Evolutionary conservation across 1,140 invertebrate species (phyloP).

Genomic region (Schlechtendalia chinensis): DNA sequence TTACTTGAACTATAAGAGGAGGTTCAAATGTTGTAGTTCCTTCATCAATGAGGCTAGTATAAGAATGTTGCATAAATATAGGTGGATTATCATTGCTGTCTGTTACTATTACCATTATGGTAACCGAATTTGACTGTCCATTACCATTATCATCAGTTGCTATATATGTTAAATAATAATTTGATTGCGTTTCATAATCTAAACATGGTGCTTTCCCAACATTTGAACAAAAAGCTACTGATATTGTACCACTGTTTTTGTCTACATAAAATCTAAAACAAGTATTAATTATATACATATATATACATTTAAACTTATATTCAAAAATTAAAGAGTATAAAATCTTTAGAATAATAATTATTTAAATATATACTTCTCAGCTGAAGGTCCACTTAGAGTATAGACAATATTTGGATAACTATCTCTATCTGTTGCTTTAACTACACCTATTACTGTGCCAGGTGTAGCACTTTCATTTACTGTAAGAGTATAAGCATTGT

Average conservation of each 20-base stretch:
- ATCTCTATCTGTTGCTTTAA: conserved; percentile 81
- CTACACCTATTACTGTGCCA: conserved; percentile 70
- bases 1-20: conserved; percentile 54
- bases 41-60: conserved; percentile 79
- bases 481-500: conserved; percentile 68
- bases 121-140: conserved; percentile 72
- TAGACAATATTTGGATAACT: conserved; percentile 81
- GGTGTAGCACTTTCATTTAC: conserved; percentile 72
- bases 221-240: conserved; percentile 73
- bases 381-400: conserved; percentile 59
- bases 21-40: conserved; percentile 80
- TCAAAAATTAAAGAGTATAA: conserved; percentile 1
- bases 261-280: conserved; percentile 71
- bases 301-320: not conserved
- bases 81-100: conserved; percentile 88
- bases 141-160: conserved; percentile 81
- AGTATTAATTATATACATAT: not conserved
- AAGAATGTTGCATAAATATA: conserved; percentile 69
- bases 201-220: conserved; percentile 69
- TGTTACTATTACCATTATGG: conserved; percentile 72
- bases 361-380: conserved; percentile 45
- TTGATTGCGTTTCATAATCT: conserved; percentile 80
- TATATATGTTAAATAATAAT: conserved; percentile 83
- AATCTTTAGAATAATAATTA: not conserved
- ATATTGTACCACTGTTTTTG: conserved; percentile 75